These are phyloP conservation scores for Caenorhabditis tropicalis DNA, from an alignment of 1,140 invertebrate genomes.

Conservation along the genomic window DNA sequence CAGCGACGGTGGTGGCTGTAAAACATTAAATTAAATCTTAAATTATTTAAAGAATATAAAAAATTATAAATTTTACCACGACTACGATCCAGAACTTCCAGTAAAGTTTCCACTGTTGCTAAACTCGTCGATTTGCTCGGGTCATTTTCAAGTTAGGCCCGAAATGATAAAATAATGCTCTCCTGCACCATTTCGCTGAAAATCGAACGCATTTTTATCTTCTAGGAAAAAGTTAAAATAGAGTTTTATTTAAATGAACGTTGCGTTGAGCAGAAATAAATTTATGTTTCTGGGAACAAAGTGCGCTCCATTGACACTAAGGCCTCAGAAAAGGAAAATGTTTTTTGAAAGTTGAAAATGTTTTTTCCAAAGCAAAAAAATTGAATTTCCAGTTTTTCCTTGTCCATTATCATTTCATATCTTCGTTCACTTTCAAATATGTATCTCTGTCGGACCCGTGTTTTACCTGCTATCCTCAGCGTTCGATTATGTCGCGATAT, in stretches of 20 bases:
- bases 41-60: background rate
- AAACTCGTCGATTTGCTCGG: constrained; percentile 63
- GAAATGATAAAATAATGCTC: constrained; percentile 7
- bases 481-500: too few relatives aligned
- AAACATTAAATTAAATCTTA: background rate
- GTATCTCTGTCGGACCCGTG: too few relatives aligned
- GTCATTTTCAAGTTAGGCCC: constrained; percentile 50
- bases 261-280: too few relatives aligned
- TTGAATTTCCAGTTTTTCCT: background rate
- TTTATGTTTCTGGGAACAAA: too few relatives aligned
- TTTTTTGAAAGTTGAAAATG: too few relatives aligned
- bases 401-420: too few relatives aligned
- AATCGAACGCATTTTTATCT: too few relatives aligned
- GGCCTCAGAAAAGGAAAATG: background rate
- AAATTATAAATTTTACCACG: constrained; percentile 60
- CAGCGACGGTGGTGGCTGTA: constrained; percentile 72
- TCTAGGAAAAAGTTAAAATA: too few relatives aligned
- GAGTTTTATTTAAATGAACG: too few relatives aligned
- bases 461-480: too few relatives aligned
- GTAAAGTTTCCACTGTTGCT: constrained; percentile 64
- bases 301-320: background rate
- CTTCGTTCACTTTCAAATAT: too few relatives aligned
- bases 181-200: background rate
- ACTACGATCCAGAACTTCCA: constrained; percentile 57
- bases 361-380: background rate